Evolutionary conservation across 2,888 invertebrate genomes (phyloP), one percentile per base, ranked within the genome.

Genomic region (Boloria selene): DNA sequence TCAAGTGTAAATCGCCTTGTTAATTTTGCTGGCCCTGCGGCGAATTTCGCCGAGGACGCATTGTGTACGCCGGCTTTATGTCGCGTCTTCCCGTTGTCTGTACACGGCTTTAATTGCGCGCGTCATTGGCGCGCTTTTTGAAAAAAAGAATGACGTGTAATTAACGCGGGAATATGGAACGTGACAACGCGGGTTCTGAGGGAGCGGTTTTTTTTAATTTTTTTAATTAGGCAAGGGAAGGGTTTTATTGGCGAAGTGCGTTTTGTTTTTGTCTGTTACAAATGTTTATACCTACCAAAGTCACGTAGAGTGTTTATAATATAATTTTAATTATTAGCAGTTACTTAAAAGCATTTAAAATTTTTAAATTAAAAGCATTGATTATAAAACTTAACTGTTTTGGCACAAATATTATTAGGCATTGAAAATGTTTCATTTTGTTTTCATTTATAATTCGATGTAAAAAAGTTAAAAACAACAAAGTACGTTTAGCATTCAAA

Each of bases 1-100:
- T 89, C 90, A 90, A 92, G 92, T 89, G 90, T 91, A 93, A 92
- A 93, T 93, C 92, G 90, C 91, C 92, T 93, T 92, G 92, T 93
- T 93, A 92, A 93, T 92, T 92, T 92, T 83, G 79, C 84, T 82
- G 81, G 84, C 82, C 92, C 91, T 88, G 93, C 92, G 92, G 93
- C 93, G 85, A 91, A 91, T 90, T 92, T 91, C 80, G 86, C 86
- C 83, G 90, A 92, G 92, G 90, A 92, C 86, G 88, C 85, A 92
- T 91, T 93, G 92, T 92, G 88, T 89, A 78, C 81, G 83, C 84
- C 82, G 90, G 90, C 92, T 91, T 92, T 90, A 91, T 90, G 89
- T 87, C 89, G 86, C 88, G 85, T 89, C 90, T 90, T 90, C 86
- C 86, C 85, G 88, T 91, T 90, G 90, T 90, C 91, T 92, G 90